These are phyloP conservation scores for Galerucella nymphaeae DNA, from an alignment of 2,888 invertebrate species.

Conservation along the genomic window DNA sequence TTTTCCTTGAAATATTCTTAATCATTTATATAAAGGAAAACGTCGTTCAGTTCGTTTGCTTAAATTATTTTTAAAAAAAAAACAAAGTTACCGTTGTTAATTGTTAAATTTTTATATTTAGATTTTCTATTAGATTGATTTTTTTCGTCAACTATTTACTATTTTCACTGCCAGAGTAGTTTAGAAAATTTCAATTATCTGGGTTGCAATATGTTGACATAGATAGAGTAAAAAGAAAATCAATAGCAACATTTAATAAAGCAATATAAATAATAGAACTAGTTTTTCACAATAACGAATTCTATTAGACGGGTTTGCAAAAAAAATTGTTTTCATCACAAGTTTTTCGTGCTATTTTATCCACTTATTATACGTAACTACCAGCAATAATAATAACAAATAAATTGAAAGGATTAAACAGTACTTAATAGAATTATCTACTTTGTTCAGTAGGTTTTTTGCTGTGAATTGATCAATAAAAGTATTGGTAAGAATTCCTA, in stretches of 20 bases:
- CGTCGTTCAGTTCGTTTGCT: constrained; percentile 26
- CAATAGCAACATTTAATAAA: constrained; percentile 43
- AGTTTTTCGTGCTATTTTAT: too few species aligned
- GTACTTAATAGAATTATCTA: too few species aligned
- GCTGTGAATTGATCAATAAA: too few species aligned
- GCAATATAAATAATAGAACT: constrained; percentile 48
- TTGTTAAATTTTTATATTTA: constrained; percentile 48
- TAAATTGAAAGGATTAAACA: too few species aligned
- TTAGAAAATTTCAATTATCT: constrained; percentile 40
- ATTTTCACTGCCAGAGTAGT: constrained; percentile 62
- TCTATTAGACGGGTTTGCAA: too few species aligned
- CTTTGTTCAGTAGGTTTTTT: too few species aligned
- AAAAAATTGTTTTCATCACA: background rate
- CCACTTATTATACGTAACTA: too few species aligned
- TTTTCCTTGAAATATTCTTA: constrained; percentile 45
- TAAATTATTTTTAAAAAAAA: constrained; percentile 26
- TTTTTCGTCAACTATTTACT: constrained; percentile 51
- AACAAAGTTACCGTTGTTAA: constrained; percentile 32
- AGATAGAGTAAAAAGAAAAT: constrained; percentile 33
- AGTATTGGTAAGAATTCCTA: too few species aligned
- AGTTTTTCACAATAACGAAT: constrained; percentile 33
- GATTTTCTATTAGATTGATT: constrained; percentile 39
- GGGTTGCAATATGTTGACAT: constrained; percentile 35
- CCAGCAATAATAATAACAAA: background rate
- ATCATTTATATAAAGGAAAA: constrained; percentile 26